Conservation (phyloP, 1,140 invertebrate genomes). For the Trialeurodes vaporariorum region DNA sequence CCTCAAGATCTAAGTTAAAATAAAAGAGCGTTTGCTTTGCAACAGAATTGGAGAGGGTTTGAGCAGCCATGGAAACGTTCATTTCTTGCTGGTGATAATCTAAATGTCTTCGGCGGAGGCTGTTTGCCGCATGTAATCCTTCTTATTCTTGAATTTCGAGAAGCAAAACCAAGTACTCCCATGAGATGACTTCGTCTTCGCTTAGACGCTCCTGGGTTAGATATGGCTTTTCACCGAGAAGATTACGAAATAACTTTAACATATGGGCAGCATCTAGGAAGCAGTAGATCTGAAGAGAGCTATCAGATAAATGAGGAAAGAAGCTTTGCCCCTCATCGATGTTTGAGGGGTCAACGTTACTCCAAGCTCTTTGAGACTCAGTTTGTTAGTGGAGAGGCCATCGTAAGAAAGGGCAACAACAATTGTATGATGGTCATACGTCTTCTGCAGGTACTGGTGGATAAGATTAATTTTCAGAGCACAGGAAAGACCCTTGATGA, state of each 20-base stretch:
- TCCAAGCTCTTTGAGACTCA: no score
- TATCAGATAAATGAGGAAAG: slow-evolving; percentile 4
- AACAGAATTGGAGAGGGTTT: background rate
- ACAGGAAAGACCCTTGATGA: no score
- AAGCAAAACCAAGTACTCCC: background rate
- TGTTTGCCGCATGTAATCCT: slow-evolving; percentile 1
- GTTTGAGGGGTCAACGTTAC: no score
- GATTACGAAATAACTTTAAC: background rate
- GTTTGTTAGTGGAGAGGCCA: no score
- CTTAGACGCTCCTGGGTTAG: background rate
- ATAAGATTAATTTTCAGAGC: no score
- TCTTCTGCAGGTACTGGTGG: no score
- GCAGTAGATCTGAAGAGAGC: background rate
- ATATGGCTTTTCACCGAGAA: background rate
- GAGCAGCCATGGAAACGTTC: background rate
- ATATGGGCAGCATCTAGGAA: background rate
- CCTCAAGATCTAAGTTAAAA: background rate
- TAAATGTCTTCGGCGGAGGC: background rate
- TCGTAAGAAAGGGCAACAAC: no score
- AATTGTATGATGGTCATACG: no score
- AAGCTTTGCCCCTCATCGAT: no score
- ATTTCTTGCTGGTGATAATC: background rate
- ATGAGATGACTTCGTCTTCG: background rate
- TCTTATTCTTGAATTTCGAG: background rate
- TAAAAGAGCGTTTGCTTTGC: background rate